Base-by-base conservation (phyloP, 2,888 invertebrate genomes). In the Venusia cambrica region DNA sequence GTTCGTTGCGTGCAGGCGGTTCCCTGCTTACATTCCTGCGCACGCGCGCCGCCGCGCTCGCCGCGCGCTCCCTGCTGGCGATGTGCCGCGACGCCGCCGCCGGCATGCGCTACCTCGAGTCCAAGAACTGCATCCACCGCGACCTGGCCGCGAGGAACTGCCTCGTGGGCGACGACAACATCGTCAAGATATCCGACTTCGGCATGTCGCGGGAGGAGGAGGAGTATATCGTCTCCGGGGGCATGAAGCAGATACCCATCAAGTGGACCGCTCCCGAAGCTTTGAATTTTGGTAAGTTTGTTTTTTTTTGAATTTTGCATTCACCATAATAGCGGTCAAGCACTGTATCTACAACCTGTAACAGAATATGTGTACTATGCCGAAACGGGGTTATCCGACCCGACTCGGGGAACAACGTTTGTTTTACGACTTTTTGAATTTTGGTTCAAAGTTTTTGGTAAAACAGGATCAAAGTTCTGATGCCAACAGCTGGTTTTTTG, bases 211-310 rank as follows among this genome's bases (percentile, higher is more conserved):
- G 98, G 12, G 97, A 98, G 73, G 98, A 98, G 69, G 96, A 97
- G 72, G 97, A 97, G 72, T 98, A 98, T 61, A 97, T 96, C 42
- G 98, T 98, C 19, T 97, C 97, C 2, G 97, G 97, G 55, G 98
- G 98, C 15, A 96, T 98, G 95, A 98, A 98, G 79, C 97, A 98
- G 88, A 98, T 98, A 57, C 98, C 98, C 0, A 97, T 98, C 42
- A 98, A 98, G 78, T 98, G 98, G 98, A 98, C 98, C 0, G 97
- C 98, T 1, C 98, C 98, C 0, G 98, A 98, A 83, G 97, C 98
- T 1, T 88, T 98, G 5, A 97, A 97, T 79, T 97, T 95, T 72
- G 97, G 97, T 92, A 72, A 79, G 74, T 56, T 9, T 22, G 5
- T 14, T 25, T 15, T 2, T 5, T 8, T 19, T 2, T 17, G 2